Percentiles rank a stretch among this genome's conserved stretches.
phyloP scores from a whole-genome alignment of 2,888 invertebrate species.

The Mechanitis mazaeus region DNA sequence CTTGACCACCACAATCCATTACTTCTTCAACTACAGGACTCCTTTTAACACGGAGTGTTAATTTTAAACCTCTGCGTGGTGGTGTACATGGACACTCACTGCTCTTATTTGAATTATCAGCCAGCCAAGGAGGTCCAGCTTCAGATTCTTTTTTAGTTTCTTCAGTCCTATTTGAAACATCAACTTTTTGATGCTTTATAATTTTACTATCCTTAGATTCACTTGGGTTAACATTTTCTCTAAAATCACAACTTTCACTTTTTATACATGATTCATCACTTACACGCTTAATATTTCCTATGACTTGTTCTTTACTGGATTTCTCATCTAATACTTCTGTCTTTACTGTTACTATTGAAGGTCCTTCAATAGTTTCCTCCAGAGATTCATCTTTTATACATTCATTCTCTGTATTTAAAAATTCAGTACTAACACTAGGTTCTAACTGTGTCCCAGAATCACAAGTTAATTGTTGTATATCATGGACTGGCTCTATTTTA shows the following conservation, averaged over 20 bases:
- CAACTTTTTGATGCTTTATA: slow-evolving; percentile 59
- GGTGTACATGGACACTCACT: slow-evolving; percentile 76
- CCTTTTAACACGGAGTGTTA: slow-evolving; percentile 90
- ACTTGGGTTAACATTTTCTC: slow-evolving; percentile 74
- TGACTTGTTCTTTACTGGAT: slow-evolving; percentile 48
- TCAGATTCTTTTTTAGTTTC: slow-evolving; percentile 63
- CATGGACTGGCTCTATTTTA: slow-evolving; percentile 41
- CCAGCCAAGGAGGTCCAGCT: slow-evolving; percentile 62
- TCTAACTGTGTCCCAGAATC: slow-evolving; percentile 37
- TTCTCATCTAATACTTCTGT: slow-evolving; percentile 40
- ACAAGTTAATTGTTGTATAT: slow-evolving; percentile 39
- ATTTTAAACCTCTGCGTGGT: slow-evolving; percentile 80
- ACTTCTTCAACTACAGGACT: slow-evolving; percentile 91
- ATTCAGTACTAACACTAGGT: slow-evolving; percentile 41
- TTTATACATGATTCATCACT: slow-evolving; percentile 58
- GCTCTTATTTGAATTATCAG: slow-evolving; percentile 66
- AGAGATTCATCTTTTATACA: slow-evolving; percentile 66
- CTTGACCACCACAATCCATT: slow-evolving; percentile 83
- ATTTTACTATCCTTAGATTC: slow-evolving; percentile 61
- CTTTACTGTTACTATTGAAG: slow-evolving; percentile 35
- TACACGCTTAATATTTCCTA: slow-evolving; percentile 48
- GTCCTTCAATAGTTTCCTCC: slow-evolving; percentile 41
- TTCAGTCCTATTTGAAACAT: slow-evolving; percentile 52
- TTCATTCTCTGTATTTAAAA: slow-evolving; percentile 42
- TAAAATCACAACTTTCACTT: slow-evolving; percentile 69